Evolutionary conservation across 1,140 invertebrate genomes (phyloP).

Genomic region (Brevipalpus yothersi): DNA sequence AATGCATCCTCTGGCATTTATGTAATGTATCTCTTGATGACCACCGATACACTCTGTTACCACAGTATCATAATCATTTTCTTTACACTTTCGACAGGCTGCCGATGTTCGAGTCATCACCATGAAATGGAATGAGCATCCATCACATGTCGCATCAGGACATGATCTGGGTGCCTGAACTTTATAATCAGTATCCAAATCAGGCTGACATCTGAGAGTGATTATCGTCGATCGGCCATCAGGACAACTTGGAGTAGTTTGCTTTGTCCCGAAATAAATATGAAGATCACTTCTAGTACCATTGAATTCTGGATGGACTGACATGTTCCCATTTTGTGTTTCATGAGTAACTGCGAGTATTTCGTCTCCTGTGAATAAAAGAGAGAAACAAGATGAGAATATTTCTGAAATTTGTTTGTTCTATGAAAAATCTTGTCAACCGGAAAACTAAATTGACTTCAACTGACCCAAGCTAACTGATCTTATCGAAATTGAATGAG

Average conservation of each 20-base stretch:
- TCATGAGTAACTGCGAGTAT: constrained; percentile 12
- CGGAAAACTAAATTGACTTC: too few relatives aligned
- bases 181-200: constrained; percentile 18
- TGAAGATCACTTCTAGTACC: constrained; percentile 3
- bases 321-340: constrained; percentile 1
- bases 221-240: constrained; percentile 28
- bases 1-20: constrained; percentile 23
- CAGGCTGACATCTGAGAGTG: constrained; percentile 24
- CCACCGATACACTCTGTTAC: constrained; percentile 29
- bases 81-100: constrained; percentile 29
- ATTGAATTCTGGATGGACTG: constrained; percentile 6
- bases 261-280: constrained; percentile 13
- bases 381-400: too few relatives aligned
- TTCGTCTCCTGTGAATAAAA: constrained; percentile 27
- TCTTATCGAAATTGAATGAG: constrained; percentile 20
- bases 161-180: constrained; percentile 25
- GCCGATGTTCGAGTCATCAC: constrained; percentile 22
- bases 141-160: constrained; percentile 35
- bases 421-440: too few relatives aligned
- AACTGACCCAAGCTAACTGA: constrained; percentile 19
- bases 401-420: too few relatives aligned
- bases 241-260: constrained; percentile 26
- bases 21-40: constrained; percentile 27
- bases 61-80: constrained; percentile 25
- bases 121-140: constrained; percentile 33